phyloP scores from a whole-genome alignment of 2,797 vertebrate genomes.

The Cuniculus paca region DNA sequence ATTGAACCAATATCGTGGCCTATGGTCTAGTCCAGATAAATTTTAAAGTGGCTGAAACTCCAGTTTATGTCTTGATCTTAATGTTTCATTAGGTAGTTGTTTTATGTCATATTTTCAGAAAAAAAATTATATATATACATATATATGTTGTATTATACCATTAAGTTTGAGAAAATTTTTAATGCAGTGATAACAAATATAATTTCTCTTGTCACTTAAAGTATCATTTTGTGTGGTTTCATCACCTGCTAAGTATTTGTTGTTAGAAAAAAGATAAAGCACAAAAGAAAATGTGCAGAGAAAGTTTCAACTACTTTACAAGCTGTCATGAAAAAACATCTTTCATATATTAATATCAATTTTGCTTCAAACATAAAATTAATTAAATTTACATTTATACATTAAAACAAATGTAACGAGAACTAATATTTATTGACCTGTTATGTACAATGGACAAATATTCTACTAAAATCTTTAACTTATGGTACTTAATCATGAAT shows the following conservation, averaged over 20 bases:
- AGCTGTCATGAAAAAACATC: neutral
- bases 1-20: neutral
- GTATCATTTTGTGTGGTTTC: neutral
- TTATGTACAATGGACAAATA: neutral
- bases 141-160: neutral
- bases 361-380: slow-evolving; percentile 28
- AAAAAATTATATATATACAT: neutral
- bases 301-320: slow-evolving; percentile 2
- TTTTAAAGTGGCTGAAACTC: neutral
- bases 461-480: neutral
- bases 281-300: neutral
- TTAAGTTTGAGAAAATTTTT: neutral
- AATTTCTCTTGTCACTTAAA: neutral
- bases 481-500: neutral
- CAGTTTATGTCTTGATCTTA: neutral
- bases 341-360: neutral
- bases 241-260: neutral
- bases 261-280: neutral
- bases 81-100: neutral
- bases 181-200: neutral
- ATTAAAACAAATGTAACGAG: neutral
- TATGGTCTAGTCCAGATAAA: neutral
- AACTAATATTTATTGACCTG: neutral
- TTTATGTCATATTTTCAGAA: neutral
- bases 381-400: neutral